Percentiles rank a stretch among this genome's conserved stretches.
These are phyloP conservation scores for Trilocha varians DNA, from an alignment of 2,888 invertebrate species.

Conservation along the genomic window DNA sequence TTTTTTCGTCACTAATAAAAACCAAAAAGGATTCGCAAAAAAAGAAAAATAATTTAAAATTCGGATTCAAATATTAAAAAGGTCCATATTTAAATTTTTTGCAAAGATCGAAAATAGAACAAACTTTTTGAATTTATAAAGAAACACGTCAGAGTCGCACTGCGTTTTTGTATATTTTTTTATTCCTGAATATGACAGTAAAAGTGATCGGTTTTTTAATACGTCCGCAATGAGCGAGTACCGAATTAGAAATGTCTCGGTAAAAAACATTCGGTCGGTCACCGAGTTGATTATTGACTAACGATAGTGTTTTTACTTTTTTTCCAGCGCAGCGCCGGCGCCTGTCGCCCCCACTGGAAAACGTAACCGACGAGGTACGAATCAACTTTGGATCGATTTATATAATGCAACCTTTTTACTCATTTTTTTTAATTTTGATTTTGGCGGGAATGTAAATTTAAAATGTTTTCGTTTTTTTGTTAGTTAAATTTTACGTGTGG, in stretches of 20 bases:
- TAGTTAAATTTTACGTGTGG: too few species aligned
- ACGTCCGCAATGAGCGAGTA: not conserved
- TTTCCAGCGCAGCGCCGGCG: constrained; percentile 50
- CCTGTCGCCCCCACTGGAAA: constrained; percentile 62
- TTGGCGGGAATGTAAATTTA: too few species aligned
- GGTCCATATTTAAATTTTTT: too few species aligned
- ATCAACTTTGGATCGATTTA: constrained; percentile 12
- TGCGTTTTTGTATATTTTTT: not conserved
- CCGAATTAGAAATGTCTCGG: constrained; percentile 1
- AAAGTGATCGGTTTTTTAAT: constrained; percentile 25
- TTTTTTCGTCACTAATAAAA: too few species aligned
- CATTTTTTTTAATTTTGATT: too few species aligned
- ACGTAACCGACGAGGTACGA: constrained; percentile 30
- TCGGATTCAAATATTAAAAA: too few species aligned
- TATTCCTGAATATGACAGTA: constrained; percentile 24
- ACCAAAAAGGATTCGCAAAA: too few species aligned
- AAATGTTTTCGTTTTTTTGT: too few species aligned
- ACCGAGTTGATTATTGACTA: constrained; percentile 47
- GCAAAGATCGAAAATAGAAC: too few species aligned
- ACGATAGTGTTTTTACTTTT: constrained; percentile 65
- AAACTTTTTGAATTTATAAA: too few species aligned
- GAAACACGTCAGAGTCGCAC: not conserved
- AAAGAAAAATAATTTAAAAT: too few species aligned
- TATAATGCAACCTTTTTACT: too few species aligned
- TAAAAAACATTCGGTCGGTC: not conserved